A percentile compares a stretch with the other conserved stretches of the same genome.
These are phyloP conservation scores for Philhelius pedissequus DNA, from an alignment of 2,888 invertebrate species.

Conservation along the genomic window DNA sequence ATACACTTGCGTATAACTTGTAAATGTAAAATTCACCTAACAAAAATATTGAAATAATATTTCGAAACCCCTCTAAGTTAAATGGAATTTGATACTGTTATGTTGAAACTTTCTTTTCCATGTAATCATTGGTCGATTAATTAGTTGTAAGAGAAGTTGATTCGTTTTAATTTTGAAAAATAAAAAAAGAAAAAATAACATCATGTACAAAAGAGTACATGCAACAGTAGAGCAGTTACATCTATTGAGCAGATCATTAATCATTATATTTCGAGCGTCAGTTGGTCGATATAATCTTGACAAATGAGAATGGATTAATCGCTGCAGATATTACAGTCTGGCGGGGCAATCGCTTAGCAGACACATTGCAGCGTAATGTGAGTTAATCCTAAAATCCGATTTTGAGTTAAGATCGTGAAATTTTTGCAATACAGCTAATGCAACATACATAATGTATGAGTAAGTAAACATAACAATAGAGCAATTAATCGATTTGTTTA, in stretches of 20 bases:
- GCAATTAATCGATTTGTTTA: constrained; percentile 57
- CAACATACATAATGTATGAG: too few relatives aligned
- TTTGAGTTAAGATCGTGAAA: constrained; percentile 25
- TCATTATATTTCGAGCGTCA: constrained; percentile 59
- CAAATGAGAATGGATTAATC: constrained; percentile 64
- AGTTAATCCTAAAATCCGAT: constrained; percentile 38
- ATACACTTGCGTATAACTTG: too few relatives aligned
- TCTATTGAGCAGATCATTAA: constrained; percentile 48
- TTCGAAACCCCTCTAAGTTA: background rate
- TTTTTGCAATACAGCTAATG: constrained; percentile 42
- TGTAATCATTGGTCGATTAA: constrained; percentile 17
- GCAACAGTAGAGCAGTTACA: constrained; percentile 35
- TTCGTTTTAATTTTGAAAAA: background rate
- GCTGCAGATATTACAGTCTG: constrained; percentile 33
- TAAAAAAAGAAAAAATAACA: background rate
- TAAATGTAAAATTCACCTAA: too few relatives aligned
- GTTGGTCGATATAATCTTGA: constrained; percentile 57
- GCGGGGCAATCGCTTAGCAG: constrained; percentile 3
- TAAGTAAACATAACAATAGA: constrained; percentile 51
- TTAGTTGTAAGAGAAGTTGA: constrained; percentile 18
- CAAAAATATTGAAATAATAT: background rate
- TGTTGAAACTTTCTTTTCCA: constrained; percentile 29
- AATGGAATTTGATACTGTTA: background rate
- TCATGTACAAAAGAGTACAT: constrained; percentile 28
- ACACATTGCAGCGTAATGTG: constrained; percentile 32